These are phyloP conservation scores for Enteromius treurensis DNA, from an alignment of 2,797 vertebrate genomes.

Conservation along the genomic window DNA sequence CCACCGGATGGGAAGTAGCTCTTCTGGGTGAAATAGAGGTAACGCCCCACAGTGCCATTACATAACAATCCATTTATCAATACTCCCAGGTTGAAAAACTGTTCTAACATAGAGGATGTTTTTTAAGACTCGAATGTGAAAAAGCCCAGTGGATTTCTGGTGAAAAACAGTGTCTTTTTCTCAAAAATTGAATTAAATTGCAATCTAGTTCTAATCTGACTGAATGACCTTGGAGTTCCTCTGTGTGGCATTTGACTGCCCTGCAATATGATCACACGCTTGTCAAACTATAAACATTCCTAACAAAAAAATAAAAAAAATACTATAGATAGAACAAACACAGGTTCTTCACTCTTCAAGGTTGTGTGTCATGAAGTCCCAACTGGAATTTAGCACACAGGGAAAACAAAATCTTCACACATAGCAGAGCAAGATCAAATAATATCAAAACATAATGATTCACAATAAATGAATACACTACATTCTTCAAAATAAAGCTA, in stretches of 20 bases:
- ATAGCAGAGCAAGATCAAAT: background rate
- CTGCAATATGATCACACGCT: background rate
- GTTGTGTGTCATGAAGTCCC: background rate
- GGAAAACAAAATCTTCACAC: background rate
- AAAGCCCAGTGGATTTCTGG: background rate
- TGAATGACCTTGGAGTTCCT: background rate
- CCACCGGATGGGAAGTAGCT: background rate
- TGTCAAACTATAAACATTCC: background rate
- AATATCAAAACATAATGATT: background rate
- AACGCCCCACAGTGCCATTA: background rate
- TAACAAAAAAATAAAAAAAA: background rate
- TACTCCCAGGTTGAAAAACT: background rate
- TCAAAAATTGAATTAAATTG: background rate
- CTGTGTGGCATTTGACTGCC: background rate
- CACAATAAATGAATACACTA: background rate
- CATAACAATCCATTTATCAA: background rate
- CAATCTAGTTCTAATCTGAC: background rate
- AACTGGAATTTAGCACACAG: background rate
- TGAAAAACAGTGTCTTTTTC: background rate
- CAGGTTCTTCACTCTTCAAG: background rate
- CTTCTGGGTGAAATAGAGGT: slow-evolving; percentile 5
- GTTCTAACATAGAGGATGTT: background rate
- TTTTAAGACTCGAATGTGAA: background rate
- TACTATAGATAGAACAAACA: background rate
- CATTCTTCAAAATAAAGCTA: no score